Evolutionary conservation across 2,888 invertebrate species (phyloP).

Genomic region (Idaea biselata): DNA sequence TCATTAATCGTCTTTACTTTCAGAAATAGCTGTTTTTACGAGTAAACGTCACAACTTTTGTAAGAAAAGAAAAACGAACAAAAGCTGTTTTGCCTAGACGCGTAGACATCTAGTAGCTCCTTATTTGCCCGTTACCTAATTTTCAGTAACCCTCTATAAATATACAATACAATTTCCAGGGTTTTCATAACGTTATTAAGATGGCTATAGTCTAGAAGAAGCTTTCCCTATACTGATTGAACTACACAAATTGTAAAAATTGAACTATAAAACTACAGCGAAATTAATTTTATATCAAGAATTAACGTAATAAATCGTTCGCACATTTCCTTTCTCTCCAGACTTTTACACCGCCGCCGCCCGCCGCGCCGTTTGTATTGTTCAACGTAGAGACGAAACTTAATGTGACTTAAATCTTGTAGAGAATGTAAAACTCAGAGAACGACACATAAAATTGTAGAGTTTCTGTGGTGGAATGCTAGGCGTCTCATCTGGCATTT

Average conservation of each 20-base stretch:
- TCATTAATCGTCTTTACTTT: too few relatives aligned
- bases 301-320: constrained; percentile 68
- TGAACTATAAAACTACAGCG: constrained; percentile 39
- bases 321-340: constrained; percentile 50
- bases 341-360: constrained; percentile 46
- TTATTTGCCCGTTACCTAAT: too few relatives aligned
- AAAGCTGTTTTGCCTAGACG: too few relatives aligned
- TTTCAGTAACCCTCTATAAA: too few relatives aligned
- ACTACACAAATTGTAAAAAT: too few relatives aligned
- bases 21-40: too few relatives aligned
- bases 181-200: background rate
- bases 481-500: constrained; percentile 70
- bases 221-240: constrained; percentile 38
- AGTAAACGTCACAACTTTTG: too few relatives aligned
- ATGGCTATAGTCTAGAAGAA: constrained; percentile 36
- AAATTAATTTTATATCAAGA: constrained; percentile 61
- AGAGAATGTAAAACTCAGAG: constrained; percentile 63
- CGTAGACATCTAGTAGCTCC: too few relatives aligned
- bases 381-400: constrained; percentile 59
- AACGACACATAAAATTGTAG: constrained; percentile 62
- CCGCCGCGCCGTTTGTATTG: constrained; percentile 54
- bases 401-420: constrained; percentile 69
- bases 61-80: too few relatives aligned
- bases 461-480: constrained; percentile 65
- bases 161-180: too few relatives aligned